A percentile compares a stretch with the other conserved stretches of the same genome.
Conservation (phyloP, 2,797 vertebrate species). For the Thaleichthys pacificus region DNA sequence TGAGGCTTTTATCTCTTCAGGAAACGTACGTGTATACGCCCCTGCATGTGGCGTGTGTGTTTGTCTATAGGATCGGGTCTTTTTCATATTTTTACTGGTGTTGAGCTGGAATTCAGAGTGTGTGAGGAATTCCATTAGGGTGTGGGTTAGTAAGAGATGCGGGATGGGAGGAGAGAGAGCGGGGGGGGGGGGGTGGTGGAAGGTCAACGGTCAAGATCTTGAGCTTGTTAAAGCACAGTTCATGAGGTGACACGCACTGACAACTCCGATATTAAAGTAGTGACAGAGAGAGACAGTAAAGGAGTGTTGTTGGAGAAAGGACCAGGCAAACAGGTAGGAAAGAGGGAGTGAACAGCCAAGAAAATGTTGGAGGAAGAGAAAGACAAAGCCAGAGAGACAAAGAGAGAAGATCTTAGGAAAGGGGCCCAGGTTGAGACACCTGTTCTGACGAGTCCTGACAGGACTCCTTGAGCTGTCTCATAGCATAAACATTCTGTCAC, state of each 20-base stretch:
- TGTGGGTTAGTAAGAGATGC: neutral
- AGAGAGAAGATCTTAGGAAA: slow-evolving; percentile 5
- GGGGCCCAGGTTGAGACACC: slow-evolving; percentile 40
- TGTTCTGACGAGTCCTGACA: slow-evolving; percentile 56
- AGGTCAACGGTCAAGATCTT: neutral
- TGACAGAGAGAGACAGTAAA: neutral
- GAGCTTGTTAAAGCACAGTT: neutral
- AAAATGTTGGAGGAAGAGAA: neutral
- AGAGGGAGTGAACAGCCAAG: neutral
- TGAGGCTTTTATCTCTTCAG: neutral
- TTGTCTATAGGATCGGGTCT: neutral
- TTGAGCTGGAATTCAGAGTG: slow-evolving; percentile 6
- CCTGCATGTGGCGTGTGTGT: neutral
- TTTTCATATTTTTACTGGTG: slow-evolving; percentile 1
- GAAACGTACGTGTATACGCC: neutral
- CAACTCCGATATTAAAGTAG: no score
- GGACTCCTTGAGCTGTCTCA: slow-evolving; percentile 42
- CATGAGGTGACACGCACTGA: neutral
- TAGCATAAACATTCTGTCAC: slow-evolving; percentile 31
- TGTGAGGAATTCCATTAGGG: slow-evolving; percentile 15
- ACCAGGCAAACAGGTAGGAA: neutral
- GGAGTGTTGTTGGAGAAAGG: neutral
- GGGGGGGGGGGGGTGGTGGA: neutral
- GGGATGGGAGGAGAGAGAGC: neutral
- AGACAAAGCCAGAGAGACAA: slow-evolving; percentile 15